Percentiles rank a stretch among this genome's conserved stretches.
phyloP scores from a whole-genome alignment of 2,797 vertebrate species.

The Sitta carolinensis region DNA sequence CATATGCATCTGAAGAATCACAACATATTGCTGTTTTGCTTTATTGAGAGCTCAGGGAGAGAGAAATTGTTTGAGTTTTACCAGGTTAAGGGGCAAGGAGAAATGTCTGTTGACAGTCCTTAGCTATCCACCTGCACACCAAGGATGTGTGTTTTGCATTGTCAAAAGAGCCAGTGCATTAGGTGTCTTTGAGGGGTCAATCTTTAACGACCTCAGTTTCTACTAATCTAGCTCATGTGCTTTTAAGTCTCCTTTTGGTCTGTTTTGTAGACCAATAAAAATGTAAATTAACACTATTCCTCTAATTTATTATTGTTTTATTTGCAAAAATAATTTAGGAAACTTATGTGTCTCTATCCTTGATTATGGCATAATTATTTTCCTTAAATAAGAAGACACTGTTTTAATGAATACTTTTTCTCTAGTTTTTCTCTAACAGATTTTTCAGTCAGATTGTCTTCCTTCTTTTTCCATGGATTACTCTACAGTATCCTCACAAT shows the following conservation, averaged over 20 bases:
- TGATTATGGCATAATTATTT: background rate
- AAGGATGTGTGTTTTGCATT: background rate
- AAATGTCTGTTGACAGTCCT: background rate
- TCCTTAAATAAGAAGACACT: background rate
- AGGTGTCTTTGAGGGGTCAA: background rate
- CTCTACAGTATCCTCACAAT: conserved; percentile 13
- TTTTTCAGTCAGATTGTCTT: conserved; percentile 34
- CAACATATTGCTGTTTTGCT: background rate
- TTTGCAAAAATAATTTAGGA: background rate
- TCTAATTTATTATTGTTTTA: background rate
- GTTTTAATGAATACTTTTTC: conserved; percentile 30
- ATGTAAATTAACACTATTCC: background rate
- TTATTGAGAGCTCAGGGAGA: background rate
- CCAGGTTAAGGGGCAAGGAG: background rate
- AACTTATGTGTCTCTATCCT: background rate
- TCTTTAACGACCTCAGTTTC: background rate
- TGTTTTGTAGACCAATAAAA: background rate
- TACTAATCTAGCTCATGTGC: background rate
- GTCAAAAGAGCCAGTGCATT: background rate
- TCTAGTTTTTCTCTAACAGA: background rate
- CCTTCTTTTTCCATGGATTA: conserved; percentile 51
- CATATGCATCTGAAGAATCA: background rate
- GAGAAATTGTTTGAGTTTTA: background rate
- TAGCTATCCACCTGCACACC: background rate
- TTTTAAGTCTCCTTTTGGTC: background rate